Percentiles rank a stretch among this genome's conserved stretches.
Evolutionary conservation across 2,797 vertebrate species (phyloP).

Genomic region (Valencia hispanica): DNA sequence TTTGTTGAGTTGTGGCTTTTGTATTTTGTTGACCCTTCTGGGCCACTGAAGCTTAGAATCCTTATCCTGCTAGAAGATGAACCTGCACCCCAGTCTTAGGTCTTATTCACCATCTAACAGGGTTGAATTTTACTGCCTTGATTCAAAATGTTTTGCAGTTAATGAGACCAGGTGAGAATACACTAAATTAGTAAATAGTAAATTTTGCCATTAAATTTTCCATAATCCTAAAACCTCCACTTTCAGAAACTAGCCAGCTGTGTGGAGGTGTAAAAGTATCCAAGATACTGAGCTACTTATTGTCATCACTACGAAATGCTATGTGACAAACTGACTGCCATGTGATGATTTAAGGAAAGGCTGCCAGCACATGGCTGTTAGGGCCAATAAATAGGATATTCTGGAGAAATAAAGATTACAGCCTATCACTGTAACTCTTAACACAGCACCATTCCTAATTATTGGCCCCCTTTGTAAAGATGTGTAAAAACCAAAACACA

Average conservation of each 20-base stretch:
- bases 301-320: slow-evolving; percentile 4
- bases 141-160: not conserved
- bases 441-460: too few relatives aligned
- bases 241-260: slow-evolving; percentile 5
- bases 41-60: not conserved
- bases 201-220: not conserved
- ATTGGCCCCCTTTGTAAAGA: not conserved
- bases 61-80: not conserved
- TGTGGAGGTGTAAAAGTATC: slow-evolving; percentile 14
- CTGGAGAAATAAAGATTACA: not conserved
- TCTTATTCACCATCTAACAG: not conserved
- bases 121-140: not conserved
- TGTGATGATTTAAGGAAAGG: slow-evolving; percentile 14
- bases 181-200: too few relatives aligned
- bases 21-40: not conserved
- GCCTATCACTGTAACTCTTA: too few relatives aligned
- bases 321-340: not conserved
- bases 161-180: not conserved
- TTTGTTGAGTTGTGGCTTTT: too few relatives aligned
- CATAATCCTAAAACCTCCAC: not conserved
- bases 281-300: not conserved
- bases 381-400: not conserved
- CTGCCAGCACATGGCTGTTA: not conserved
- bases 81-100: not conserved
- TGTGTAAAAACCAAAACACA: not conserved